Evolutionary conservation across 2,113 vertebrate species (phyloP), one percentile per base, ranked within the genome.

Genomic region (Callithrix jacchus): DNA sequence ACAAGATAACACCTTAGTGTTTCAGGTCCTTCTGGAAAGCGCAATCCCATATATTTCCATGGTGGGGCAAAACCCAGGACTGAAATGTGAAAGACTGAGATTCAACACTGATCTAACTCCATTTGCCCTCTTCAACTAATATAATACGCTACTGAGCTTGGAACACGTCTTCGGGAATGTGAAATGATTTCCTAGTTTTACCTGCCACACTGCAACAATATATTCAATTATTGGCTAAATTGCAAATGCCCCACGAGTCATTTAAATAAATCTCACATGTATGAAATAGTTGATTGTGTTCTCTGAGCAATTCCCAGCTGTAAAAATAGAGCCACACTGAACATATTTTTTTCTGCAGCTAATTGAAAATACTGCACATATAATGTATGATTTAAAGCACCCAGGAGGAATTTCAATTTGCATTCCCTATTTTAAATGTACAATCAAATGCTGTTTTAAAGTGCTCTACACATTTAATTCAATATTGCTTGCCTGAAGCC

Each of bases 301-400:
- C 95, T 91, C 81, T 66, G 94, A 92, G 95, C 68, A 95, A 97
- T 95, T 95, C 95, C 96, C 98, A 97, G 95, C 96, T 98, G 98
- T 97, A 98, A 98, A 98, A 98, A 98, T 91, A 97, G 92, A 97
- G 82, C 76, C 88, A 90, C 81, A 93, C 27, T n/a, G 68, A 96
- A 92, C 21, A 30, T 85, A 70, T 77, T 93, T 97, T 97, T 97
- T 95, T 92, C 92, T 93, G 82, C 74, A 94, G 96, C 96, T 98
- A 98, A 98, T 96, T 98, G 98, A 98, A 98, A 98, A 96, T 97
- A 98, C 93, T 70, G 94, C 96, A 95, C 96, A 56, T 98, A 96
- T 97, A 98, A 96, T 94, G 94, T 49, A 97, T 96, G 97, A 98
- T 96, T 97, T 95, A 98, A 97, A 97, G 96, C 61, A 92, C 97